Evolutionary conservation across 2,888 invertebrate genomes (phyloP).

Genomic region (Sarcophaga subvicina): DNA sequence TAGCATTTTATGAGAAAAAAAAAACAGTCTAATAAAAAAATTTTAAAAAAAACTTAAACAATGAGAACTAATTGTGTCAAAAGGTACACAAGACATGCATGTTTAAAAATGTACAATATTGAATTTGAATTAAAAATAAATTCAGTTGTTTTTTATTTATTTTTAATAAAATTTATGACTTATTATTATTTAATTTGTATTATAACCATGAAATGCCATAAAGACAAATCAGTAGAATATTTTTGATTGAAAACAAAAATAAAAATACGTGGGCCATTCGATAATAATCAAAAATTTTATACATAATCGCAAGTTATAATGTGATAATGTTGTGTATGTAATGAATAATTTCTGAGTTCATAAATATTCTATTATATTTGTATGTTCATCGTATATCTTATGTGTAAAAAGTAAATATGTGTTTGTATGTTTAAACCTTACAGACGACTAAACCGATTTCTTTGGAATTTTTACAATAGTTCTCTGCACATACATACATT

Average conservation of each 20-base stretch:
- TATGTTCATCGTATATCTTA: no score
- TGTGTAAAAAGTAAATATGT: no score
- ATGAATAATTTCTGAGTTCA: not conserved
- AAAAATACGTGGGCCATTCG: not conserved
- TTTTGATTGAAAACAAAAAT: slow-evolving; percentile 26
- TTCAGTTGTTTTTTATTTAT: not conserved
- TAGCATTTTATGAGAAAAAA: slow-evolving; percentile 38
- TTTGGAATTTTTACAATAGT: no score
- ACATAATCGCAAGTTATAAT: no score
- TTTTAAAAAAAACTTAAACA: slow-evolving; percentile 28
- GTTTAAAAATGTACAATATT: slow-evolving; percentile 51
- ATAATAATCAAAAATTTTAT: not conserved
- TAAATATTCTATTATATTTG: no score
- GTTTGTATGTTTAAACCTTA: no score
- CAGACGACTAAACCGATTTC: no score
- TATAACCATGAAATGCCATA: slow-evolving; percentile 61
- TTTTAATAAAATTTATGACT: slow-evolving; percentile 54
- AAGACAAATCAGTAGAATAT: slow-evolving; percentile 39
- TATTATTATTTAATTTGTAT: slow-evolving; percentile 67
- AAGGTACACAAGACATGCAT: slow-evolving; percentile 65
- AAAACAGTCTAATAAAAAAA: not conserved
- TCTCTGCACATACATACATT: no score
- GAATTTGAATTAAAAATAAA: slow-evolving; percentile 30
- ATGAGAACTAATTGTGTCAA: slow-evolving; percentile 72
- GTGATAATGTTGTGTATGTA: not conserved